Percentiles rank a stretch among this genome's conserved stretches.
phyloP scores from a whole-genome alignment of 2,113 vertebrate genomes.

The Hemicordylus capensis region DNA sequence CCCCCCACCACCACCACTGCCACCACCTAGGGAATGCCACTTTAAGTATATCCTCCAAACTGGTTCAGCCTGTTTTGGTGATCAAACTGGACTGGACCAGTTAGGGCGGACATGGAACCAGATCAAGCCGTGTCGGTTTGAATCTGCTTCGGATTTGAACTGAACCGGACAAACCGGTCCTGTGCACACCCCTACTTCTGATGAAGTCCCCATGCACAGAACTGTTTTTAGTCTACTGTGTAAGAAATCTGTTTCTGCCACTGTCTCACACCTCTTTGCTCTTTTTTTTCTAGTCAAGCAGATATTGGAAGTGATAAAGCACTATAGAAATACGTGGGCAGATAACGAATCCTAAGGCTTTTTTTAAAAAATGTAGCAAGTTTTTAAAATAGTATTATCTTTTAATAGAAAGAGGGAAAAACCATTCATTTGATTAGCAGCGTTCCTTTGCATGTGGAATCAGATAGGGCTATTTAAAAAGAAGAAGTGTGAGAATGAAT shows the following conservation, averaged over 20 bases:
- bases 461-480: constrained; percentile 60
- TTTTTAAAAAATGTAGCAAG: constrained; percentile 60
- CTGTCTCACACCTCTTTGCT: constrained; percentile 68
- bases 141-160: too few species aligned
- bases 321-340: constrained; percentile 57
- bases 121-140: too few species aligned
- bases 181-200: constrained; percentile 33
- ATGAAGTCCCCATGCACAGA: constrained; percentile 44
- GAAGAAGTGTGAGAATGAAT: constrained; percentile 61
- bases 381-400: constrained; percentile 61
- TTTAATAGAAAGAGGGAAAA: constrained; percentile 62
- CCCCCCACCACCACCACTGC: too few species aligned
- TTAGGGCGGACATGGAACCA: too few species aligned
- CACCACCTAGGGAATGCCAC: too few species aligned
- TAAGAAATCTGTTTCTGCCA: constrained; percentile 62
- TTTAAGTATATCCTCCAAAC: too few species aligned
- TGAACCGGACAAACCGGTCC: too few species aligned
- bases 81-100: too few species aligned
- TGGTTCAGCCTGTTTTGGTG: too few species aligned
- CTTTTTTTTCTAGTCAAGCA: constrained; percentile 64
- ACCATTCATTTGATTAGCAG: constrained; percentile 62
- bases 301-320: constrained; percentile 52
- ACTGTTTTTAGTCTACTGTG: constrained; percentile 33
- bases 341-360: constrained; percentile 68
- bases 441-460: constrained; percentile 67